Conservation (phyloP, 2,888 invertebrate genomes). For the Drosophila mettleri region DNA sequence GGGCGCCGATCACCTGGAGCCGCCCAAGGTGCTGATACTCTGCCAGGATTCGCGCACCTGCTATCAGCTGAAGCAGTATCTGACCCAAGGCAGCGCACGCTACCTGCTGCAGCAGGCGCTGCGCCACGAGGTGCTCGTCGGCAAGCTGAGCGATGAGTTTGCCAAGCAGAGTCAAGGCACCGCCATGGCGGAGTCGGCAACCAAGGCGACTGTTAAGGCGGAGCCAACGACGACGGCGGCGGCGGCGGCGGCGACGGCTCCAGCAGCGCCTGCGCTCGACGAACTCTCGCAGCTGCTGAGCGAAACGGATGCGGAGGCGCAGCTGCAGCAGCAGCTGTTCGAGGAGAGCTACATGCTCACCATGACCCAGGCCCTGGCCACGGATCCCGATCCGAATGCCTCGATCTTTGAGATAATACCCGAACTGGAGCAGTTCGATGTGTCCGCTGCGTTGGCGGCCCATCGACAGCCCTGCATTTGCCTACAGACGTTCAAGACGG, state of each 20-base stretch:
- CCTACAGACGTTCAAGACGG: conserved; percentile 92
- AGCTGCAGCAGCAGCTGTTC: conserved; percentile 86
- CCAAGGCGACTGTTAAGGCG: not conserved
- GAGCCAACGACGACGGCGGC: not conserved
- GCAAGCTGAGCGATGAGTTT: conserved; percentile 86
- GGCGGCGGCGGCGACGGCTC: not conserved
- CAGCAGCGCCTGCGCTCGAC: conserved; percentile 45
- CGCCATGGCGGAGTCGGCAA: conserved; percentile 41
- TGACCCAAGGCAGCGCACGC: conserved; percentile 88
- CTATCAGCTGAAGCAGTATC: conserved; percentile 90
- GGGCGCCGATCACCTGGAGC: conserved; percentile 66
- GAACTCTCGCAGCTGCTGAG: conserved; percentile 79
- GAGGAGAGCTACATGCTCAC: conserved; percentile 90
- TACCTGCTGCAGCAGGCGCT: conserved; percentile 88
- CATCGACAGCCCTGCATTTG: conserved; percentile 89
- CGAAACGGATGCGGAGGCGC: conserved; percentile 83
- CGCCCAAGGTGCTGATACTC: conserved; percentile 92
- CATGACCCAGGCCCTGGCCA: conserved; percentile 86
- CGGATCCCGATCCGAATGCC: conserved; percentile 47
- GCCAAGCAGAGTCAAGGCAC: conserved; percentile 77
- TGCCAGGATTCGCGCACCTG: conserved; percentile 94
- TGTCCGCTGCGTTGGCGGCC: conserved; percentile 87
- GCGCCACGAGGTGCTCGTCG: conserved; percentile 87
- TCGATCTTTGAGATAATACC: conserved; percentile 88
- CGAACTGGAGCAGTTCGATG: conserved; percentile 89